phyloP scores from a whole-genome alignment of 2,113 vertebrate species.

The Pteronura brasiliensis region DNA sequence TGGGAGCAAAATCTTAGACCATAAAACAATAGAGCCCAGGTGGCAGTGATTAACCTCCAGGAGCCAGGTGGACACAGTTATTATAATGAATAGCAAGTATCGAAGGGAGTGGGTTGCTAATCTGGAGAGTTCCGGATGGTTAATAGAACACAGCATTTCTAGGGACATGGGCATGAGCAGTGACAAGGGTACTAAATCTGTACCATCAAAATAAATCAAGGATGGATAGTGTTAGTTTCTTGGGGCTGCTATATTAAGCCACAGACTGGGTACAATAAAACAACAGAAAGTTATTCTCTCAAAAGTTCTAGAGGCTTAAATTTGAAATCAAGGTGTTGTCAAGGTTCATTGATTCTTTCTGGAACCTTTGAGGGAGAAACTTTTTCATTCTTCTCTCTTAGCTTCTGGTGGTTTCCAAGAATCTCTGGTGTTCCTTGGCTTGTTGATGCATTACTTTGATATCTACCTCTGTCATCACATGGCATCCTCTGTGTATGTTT shows the following conservation, averaged over 20 bases:
- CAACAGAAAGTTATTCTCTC: neutral
- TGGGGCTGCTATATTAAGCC: neutral
- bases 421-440: neutral
- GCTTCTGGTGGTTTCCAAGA: neutral
- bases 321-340: neutral
- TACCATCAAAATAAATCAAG: neutral
- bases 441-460: neutral
- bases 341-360: neutral
- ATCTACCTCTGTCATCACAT: neutral
- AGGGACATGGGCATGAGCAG: neutral
- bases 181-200: neutral
- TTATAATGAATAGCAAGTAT: neutral
- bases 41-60: neutral
- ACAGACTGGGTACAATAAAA: neutral
- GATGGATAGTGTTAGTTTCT: neutral
- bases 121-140: neutral
- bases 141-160: neutral
- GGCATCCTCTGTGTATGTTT: neutral
- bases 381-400: neutral
- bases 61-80: neutral
- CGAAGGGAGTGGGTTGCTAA: neutral
- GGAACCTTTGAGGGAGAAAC: neutral
- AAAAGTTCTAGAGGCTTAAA: neutral
- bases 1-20: neutral
- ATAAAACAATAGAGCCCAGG: neutral